phyloP scores from a whole-genome alignment of 2,888 invertebrate genomes.

The Leucozona laternaria region DNA sequence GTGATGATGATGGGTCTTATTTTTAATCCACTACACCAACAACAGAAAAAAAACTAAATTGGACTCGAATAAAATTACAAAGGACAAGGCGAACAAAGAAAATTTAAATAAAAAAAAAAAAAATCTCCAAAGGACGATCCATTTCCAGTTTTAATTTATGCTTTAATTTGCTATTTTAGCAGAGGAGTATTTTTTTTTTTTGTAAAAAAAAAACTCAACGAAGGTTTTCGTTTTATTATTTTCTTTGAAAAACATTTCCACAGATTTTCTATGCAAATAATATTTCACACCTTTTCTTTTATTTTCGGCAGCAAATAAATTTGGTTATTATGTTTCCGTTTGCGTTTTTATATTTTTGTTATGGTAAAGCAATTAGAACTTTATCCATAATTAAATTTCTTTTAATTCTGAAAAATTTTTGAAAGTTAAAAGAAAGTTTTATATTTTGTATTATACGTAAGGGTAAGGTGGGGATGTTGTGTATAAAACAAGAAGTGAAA shows the following conservation, averaged over 20 bases:
- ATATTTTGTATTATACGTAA: no score
- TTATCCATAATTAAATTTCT: conserved; percentile 4
- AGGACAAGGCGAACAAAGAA: background rate
- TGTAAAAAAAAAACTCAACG: background rate
- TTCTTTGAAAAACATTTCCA: background rate
- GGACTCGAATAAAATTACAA: background rate
- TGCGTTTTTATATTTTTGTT: background rate
- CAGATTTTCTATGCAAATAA: conserved; percentile 21
- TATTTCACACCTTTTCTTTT: conserved; percentile 19
- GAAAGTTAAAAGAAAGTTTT: background rate
- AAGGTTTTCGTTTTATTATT: background rate
- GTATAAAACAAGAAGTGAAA: no score
- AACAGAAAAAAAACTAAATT: background rate
- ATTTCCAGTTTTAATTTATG: conserved; percentile 4
- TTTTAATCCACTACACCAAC: background rate
- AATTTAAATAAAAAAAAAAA: background rate
- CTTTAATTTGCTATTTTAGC: conserved; percentile 1
- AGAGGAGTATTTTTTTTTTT: background rate
- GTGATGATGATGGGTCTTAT: conserved; percentile 3
- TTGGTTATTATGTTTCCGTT: conserved; percentile 23
- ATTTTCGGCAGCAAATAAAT: conserved; percentile 9
- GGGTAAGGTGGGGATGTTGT: no score
- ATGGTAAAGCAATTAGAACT: conserved; percentile 7
- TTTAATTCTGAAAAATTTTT: background rate
- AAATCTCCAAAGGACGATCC: background rate